Evolutionary conservation across 2,888 invertebrate species (phyloP).

Genomic region (Amiota mariae): DNA sequence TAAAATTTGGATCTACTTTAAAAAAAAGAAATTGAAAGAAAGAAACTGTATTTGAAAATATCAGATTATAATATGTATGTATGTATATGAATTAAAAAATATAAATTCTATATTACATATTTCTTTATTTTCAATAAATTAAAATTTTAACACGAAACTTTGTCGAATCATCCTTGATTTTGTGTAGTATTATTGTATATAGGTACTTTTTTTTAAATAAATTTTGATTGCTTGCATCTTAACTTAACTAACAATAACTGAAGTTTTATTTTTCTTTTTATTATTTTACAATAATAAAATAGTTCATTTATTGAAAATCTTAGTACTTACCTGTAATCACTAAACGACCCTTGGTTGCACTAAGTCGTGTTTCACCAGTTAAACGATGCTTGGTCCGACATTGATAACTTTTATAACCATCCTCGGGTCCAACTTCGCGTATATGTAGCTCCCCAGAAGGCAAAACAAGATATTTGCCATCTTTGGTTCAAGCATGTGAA

Average conservation of each 20-base stretch:
- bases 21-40: too few species aligned
- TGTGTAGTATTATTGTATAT: not conserved
- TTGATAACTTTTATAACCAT: conserved; percentile 94
- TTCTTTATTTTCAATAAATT: not conserved
- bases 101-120: not conserved
- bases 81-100: not conserved
- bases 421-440: conserved; percentile 94
- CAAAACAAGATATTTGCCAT: conserved; percentile 93
- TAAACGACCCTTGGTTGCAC: conserved; percentile 93
- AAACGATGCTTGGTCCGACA: conserved; percentile 94
- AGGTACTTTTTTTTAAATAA: conserved; percentile 13
- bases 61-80: too few species aligned
- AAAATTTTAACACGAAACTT: not conserved
- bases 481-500: not conserved
- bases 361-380: conserved; percentile 92
- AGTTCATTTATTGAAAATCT: conserved; percentile 10
- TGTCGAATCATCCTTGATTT: not conserved
- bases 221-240: not conserved
- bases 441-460: conserved; percentile 97
- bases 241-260: conserved; percentile 4
- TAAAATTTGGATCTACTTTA: too few species aligned
- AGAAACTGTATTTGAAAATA: too few species aligned
- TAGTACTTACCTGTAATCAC: conserved; percentile 93
- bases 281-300: conserved; percentile 6
- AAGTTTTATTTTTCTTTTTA: conserved; percentile 1